A percentile compares a stretch with the other conserved stretches of the same genome.
phyloP scores from a whole-genome alignment of 2,888 invertebrate genomes.

The Drosophila maculinotata region DNA sequence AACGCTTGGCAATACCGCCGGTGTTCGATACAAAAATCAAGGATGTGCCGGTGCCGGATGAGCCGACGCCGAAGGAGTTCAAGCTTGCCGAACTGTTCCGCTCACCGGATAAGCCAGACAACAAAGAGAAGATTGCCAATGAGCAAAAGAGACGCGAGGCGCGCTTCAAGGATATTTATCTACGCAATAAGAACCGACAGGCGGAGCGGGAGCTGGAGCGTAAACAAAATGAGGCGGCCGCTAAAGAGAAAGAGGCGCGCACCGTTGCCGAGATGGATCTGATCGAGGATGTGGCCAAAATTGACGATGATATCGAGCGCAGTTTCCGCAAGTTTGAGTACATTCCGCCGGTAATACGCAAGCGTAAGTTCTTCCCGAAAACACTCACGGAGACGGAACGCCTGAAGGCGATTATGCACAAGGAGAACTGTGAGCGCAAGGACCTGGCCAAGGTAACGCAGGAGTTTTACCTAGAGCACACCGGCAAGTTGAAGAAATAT shows the following conservation, averaged over 20 bases:
- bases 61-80: conserved; percentile 10
- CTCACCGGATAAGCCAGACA: conserved; percentile 73
- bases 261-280: conserved; percentile 71
- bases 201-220: conserved; percentile 33
- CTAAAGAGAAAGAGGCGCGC: conserved; percentile 46
- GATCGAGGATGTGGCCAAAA: conserved; percentile 52
- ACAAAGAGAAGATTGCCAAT: conserved; percentile 54
- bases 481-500: conserved; percentile 65
- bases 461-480: conserved; percentile 68
- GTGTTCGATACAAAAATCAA: conserved; percentile 57
- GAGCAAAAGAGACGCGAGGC: conserved; percentile 65
- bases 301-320: conserved; percentile 72
- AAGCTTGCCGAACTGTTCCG: conserved; percentile 73
- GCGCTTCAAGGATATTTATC: conserved; percentile 80
- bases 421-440: conserved; percentile 68
- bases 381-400: conserved; percentile 77
- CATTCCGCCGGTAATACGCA: conserved; percentile 52
- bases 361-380: conserved; percentile 77
- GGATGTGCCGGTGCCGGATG: conserved; percentile 19
- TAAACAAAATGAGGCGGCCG: conserved; percentile 17
- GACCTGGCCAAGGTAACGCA: conserved; percentile 74
- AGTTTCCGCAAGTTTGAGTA: conserved; percentile 64
- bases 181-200: conserved; percentile 58
- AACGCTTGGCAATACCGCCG: conserved; percentile 70
- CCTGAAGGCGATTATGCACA: conserved; percentile 72